Percentiles rank a stretch among this genome's conserved stretches.
These are phyloP conservation scores for Felis chaus DNA, from an alignment of 2,113 vertebrate species.

Conservation along the genomic window DNA sequence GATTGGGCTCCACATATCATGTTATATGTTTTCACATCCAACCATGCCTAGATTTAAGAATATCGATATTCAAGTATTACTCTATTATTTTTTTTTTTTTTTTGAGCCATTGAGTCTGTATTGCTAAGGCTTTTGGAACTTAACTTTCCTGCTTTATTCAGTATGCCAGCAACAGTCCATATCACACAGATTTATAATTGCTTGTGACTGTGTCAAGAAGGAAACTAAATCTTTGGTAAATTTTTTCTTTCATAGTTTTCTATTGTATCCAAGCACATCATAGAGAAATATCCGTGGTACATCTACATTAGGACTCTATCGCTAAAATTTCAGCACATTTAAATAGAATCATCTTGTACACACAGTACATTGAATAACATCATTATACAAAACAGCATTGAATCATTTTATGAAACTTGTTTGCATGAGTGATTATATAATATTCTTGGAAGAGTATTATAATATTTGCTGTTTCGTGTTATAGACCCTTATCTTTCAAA, in stretches of 20 bases:
- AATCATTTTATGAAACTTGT: conserved; percentile 61
- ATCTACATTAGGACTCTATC: conserved; percentile 24
- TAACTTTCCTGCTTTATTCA: conserved; percentile 59
- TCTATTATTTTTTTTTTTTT: conserved; percentile 5
- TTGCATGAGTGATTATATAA: conserved; percentile 51
- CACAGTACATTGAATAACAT: conserved; percentile 53
- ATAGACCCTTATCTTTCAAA: conserved; percentile 49
- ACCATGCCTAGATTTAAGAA: conserved; percentile 59
- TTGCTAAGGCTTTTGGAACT: conserved; percentile 53
- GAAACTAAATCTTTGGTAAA: conserved; percentile 52
- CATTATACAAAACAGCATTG: conserved; percentile 60
- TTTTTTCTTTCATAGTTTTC: conserved; percentile 58
- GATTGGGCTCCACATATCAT: conserved; percentile 1
- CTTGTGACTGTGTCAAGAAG: conserved; percentile 48
- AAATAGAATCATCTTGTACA: conserved; percentile 45
- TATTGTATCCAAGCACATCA: conserved; percentile 37
- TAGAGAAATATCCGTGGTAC: background rate
- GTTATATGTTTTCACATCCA: conserved; percentile 40
- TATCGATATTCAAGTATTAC: conserved; percentile 52
- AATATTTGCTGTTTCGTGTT: conserved; percentile 59
- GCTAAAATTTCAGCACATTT: conserved; percentile 65
- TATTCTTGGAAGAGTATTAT: conserved; percentile 62
- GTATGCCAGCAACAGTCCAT: conserved; percentile 54
- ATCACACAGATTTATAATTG: conserved; percentile 35
- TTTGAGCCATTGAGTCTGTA: conserved; percentile 54